Percentiles rank a stretch among this genome's conserved stretches.
Conservation (phyloP, 1,140 invertebrate genomes). For the Apis cerana region DNA sequence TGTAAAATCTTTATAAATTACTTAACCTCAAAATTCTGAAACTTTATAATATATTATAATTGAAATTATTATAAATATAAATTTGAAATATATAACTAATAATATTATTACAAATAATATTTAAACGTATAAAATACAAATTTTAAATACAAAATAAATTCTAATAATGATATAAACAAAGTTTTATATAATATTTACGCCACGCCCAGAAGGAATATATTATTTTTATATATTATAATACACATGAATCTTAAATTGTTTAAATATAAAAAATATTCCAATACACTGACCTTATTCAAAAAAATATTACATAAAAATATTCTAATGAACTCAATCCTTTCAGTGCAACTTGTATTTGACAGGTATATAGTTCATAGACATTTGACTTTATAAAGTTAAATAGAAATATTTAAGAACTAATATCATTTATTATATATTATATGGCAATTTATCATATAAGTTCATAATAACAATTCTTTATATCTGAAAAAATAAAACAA, state of each 20-base stretch:
- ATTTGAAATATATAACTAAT: neutral
- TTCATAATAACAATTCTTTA: no score
- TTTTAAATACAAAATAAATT: conserved; percentile 3
- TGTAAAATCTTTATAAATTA: no score
- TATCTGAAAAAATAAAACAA: no score
- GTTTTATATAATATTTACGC: conserved; percentile 23
- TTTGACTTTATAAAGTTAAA: neutral
- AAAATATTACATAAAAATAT: conserved; percentile 16
- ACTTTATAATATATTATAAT: neutral
- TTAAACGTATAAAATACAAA: neutral
- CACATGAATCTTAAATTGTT: neutral
- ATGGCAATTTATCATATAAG: neutral
- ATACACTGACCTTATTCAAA: conserved; percentile 25
- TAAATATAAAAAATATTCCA: neutral
- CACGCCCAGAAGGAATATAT: conserved; percentile 58
- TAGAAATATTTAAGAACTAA: neutral
- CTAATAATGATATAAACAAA: neutral
- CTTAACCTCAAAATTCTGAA: neutral
- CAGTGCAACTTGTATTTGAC: conserved; percentile 69
- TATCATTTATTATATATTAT: neutral
- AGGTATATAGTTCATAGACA: conserved; percentile 35
- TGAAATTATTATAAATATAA: neutral
- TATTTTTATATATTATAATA: neutral
- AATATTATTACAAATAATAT: neutral
- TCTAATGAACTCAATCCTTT: conserved; percentile 18